Evolutionary conservation across 2,113 vertebrate genomes (phyloP).

Genomic region (Edolisoma coerulescens): DNA sequence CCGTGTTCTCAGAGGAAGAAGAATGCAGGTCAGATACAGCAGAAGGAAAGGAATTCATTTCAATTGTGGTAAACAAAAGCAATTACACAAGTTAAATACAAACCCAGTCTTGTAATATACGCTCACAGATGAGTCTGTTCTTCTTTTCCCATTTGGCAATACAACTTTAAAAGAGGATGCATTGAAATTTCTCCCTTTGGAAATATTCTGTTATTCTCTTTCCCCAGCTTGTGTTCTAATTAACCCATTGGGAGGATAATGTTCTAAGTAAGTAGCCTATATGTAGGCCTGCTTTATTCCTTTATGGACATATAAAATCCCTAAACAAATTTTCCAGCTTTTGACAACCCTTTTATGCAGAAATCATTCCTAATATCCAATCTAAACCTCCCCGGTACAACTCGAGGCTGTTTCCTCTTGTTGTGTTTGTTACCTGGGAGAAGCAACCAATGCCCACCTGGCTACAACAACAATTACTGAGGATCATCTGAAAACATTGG

Average conservation of each 20-base stretch:
- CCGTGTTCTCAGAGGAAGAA: neutral
- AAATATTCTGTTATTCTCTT: neutral
- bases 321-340: neutral
- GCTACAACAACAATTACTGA: neutral
- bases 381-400: neutral
- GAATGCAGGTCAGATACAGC: neutral
- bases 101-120: neutral
- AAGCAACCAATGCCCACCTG: neutral
- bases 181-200: neutral
- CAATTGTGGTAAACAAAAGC: neutral
- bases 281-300: neutral
- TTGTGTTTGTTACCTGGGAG: neutral
- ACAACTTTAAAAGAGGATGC: neutral
- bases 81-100: neutral
- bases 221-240: neutral
- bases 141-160: neutral
- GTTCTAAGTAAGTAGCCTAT: neutral
- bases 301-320: neutral
- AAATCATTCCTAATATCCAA: neutral
- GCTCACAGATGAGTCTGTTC: neutral
- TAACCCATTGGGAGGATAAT: neutral
- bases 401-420: neutral
- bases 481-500: neutral
- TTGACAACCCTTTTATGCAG: neutral
- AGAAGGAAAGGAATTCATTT: neutral